Percentiles rank a stretch among this genome's conserved stretches.
phyloP scores from a whole-genome alignment of 2,888 invertebrate genomes.

The Calliopum simillimum region DNA sequence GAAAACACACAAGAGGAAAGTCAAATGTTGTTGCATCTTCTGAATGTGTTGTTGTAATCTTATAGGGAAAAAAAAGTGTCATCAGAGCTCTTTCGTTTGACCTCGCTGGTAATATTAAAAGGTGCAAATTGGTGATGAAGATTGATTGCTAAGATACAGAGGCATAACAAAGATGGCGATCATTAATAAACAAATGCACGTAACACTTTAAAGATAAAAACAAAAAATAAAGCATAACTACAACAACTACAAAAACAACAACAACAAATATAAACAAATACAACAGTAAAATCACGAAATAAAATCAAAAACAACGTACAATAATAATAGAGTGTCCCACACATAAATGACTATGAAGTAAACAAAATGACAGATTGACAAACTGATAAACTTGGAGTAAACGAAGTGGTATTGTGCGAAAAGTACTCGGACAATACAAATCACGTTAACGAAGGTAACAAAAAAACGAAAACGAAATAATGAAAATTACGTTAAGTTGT shows the following conservation, averaged over 20 bases:
- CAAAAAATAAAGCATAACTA: constrained; percentile 10
- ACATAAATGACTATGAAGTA: too few species aligned
- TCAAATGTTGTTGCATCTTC: too few species aligned
- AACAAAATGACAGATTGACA: too few species aligned
- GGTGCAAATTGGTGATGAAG: constrained; percentile 28
- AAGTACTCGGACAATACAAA: too few species aligned
- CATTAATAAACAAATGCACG: constrained; percentile 24
- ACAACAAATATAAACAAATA: not conserved
- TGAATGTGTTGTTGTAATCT: too few species aligned
- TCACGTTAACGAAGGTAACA: not conserved
- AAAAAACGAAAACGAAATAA: constrained; percentile 3
- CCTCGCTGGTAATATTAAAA: constrained; percentile 11
- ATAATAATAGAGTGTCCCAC: too few species aligned
- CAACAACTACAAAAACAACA: constrained; percentile 19
- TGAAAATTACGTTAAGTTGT: constrained; percentile 52
- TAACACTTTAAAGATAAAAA: constrained; percentile 16
- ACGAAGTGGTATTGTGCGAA: not conserved
- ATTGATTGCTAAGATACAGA: constrained; percentile 18
- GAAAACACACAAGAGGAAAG: too few species aligned
- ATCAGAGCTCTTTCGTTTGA: not conserved
- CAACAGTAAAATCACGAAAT: too few species aligned
- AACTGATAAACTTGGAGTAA: too few species aligned
- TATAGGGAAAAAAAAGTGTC: too few species aligned
- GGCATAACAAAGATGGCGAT: not conserved
- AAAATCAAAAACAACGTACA: too few species aligned